Conservation (phyloP, 2,113 vertebrate genomes). For the Melanotaenia duboulayi region DNA sequence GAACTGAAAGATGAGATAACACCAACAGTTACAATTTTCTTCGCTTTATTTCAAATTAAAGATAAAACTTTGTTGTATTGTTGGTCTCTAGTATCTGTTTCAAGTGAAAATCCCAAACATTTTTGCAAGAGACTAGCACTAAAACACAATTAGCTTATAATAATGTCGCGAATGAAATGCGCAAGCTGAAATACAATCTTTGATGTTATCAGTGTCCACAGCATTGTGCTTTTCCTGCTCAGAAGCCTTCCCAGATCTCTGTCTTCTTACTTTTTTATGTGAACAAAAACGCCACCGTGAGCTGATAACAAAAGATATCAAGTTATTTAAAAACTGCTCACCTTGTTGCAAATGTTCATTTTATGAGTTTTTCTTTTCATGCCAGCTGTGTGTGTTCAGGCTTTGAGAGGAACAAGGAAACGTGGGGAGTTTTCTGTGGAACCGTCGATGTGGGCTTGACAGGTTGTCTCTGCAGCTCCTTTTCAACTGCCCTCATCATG, state of each 20-base stretch:
- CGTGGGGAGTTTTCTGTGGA: constrained; percentile 23
- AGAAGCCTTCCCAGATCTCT: background rate
- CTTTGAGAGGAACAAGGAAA: constrained; percentile 23
- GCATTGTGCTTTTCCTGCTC: background rate
- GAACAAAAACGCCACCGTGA: background rate
- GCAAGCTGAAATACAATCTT: background rate
- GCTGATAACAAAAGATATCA: background rate
- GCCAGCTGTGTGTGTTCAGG: background rate
- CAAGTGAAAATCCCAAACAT: too few relatives aligned
- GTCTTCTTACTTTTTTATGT: background rate
- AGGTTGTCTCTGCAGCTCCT: constrained; percentile 33
- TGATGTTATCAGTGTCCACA: background rate
- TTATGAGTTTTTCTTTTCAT: background rate
- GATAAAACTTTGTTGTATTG: too few relatives aligned
- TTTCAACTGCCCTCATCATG: constrained; percentile 61
- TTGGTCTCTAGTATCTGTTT: too few relatives aligned
- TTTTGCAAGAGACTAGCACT: too few relatives aligned
- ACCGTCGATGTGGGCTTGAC: constrained; percentile 51
- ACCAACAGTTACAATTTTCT: too few relatives aligned
- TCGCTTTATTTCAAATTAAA: too few relatives aligned
- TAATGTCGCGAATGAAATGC: too few relatives aligned
- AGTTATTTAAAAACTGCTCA: constrained; percentile 1
- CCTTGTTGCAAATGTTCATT: constrained; percentile 1
- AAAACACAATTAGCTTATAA: too few relatives aligned
- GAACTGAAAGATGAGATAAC: too few relatives aligned